These are phyloP conservation scores for Helicoverpa armigera DNA, from an alignment of 1,140 invertebrate species.

Conservation along the genomic window DNA sequence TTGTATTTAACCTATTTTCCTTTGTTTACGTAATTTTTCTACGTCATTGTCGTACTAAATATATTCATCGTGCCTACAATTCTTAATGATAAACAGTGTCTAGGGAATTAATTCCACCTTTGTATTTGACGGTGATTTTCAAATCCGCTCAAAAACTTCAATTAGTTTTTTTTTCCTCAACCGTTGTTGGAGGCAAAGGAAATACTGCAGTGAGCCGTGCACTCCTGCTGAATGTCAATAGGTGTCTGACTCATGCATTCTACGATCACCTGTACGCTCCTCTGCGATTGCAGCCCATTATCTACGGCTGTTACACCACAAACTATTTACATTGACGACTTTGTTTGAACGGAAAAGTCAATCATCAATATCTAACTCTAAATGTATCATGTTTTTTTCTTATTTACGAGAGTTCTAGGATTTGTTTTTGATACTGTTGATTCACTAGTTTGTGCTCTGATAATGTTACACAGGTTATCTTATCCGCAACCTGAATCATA, in stretches of 20 bases:
- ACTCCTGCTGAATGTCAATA: conserved; percentile 41
- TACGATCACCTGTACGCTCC: conserved; percentile 37
- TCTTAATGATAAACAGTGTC: no score
- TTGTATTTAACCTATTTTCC: neutral
- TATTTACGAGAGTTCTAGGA: neutral
- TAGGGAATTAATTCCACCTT: no score
- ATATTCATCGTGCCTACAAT: neutral
- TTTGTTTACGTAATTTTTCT: neutral
- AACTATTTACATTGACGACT: neutral
- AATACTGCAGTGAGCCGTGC: conserved; percentile 30
- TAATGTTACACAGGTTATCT: conserved; percentile 29
- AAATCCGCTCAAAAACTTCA: neutral
- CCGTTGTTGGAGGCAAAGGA: conserved; percentile 21
- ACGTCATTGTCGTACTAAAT: neutral
- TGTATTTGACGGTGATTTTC: neutral
- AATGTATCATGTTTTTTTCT: neutral
- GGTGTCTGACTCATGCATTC: conserved; percentile 40
- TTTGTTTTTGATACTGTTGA: no score
- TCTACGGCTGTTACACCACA: neutral
- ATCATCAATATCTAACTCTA: neutral
- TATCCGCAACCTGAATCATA: conserved; percentile 36
- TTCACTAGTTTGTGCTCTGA: neutral
- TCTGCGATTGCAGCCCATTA: conserved; percentile 3
- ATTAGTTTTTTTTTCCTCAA: conserved; percentile 31
- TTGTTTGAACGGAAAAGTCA: conserved; percentile 9